Base-by-base conservation (phyloP, 2,888 invertebrate species). In the Keiferia lycopersicella region DNA sequence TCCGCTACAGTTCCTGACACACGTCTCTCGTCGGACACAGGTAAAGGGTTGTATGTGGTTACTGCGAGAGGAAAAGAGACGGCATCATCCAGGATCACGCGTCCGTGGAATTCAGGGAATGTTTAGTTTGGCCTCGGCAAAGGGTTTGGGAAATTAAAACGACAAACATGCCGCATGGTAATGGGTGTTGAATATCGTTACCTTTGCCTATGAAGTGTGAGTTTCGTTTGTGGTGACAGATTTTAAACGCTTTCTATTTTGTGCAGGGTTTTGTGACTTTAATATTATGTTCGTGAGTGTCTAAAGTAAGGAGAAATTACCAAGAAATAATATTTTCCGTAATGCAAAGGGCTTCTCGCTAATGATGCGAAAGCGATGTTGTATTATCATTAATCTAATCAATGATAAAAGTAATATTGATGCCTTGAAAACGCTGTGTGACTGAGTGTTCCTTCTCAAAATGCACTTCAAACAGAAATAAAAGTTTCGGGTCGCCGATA, bases 61-160 rank as follows among this genome's bases (percentile, higher is more conserved):
- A 45, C 45, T 79, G 80, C 81, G 70, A 81, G 80, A 77, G 82
- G 79, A 73, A 73, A 68, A 73, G 62, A 30, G 56, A 62, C 16
- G 48, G 45, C n/a, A 56, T 16, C 34, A 64, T 45, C 67, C 67
- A 64, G 66, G 66, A 80, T 84, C 77, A 83, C 85, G 83, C 86
- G 83, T 76, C 73, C 80, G 72, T 72, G 84, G 86, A 80, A 88
- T 83, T 83, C 74, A 62, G 75, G 81, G 88, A 85, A 90, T 88
- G 87, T 84, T 80, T 86, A 87, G 80, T 83, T 83, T 77, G 80
- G 76, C 69, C 79, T 77, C 79, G 81, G 83, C 87, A 85, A 86
- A 88, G 85, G 83, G 82, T 81, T 87, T 86, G 83, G 78, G 80
- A 86, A 90, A 88, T 89, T 85, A 84, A 87, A 87, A 87, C 82